phyloP scores from a whole-genome alignment of 1,140 invertebrate species.

The Ostrea edulis region DNA sequence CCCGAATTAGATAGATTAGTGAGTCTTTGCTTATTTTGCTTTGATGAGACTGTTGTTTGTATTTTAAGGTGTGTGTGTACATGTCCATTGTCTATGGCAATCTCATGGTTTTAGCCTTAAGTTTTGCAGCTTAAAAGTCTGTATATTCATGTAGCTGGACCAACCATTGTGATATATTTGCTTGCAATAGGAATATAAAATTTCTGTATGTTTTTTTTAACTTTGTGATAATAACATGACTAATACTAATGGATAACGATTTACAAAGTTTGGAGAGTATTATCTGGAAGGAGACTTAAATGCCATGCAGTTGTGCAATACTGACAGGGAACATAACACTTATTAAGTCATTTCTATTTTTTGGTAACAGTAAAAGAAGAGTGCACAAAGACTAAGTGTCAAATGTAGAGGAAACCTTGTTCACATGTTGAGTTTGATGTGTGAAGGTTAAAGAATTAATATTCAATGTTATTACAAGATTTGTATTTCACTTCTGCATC shows the following conservation, averaged over 20 bases:
- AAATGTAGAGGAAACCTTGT: background rate
- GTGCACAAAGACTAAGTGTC: background rate
- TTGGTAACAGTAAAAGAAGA: background rate
- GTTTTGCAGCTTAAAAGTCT: background rate
- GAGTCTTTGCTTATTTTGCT: background rate
- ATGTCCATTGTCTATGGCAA: background rate
- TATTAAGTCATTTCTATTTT: background rate
- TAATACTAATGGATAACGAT: background rate
- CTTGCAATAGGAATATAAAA: slow-evolving; percentile 21
- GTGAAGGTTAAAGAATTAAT: background rate
- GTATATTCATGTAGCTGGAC: slow-evolving; percentile 27
- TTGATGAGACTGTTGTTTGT: background rate
- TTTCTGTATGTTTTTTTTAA: slow-evolving; percentile 24
- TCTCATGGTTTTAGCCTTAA: slow-evolving; percentile 18
- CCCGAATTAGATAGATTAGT: background rate
- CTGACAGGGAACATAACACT: background rate
- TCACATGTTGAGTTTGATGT: background rate
- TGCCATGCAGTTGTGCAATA: slow-evolving; percentile 26
- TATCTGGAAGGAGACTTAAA: background rate
- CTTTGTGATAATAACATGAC: slow-evolving; percentile 22
- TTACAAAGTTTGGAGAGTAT: background rate
- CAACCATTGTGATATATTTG: slow-evolving; percentile 31
- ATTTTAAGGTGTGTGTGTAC: background rate
- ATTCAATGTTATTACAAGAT: background rate
- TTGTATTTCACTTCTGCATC: background rate